These are phyloP conservation scores for Sparidentex hasta DNA, from an alignment of 2,797 vertebrate genomes.

Conservation along the genomic window DNA sequence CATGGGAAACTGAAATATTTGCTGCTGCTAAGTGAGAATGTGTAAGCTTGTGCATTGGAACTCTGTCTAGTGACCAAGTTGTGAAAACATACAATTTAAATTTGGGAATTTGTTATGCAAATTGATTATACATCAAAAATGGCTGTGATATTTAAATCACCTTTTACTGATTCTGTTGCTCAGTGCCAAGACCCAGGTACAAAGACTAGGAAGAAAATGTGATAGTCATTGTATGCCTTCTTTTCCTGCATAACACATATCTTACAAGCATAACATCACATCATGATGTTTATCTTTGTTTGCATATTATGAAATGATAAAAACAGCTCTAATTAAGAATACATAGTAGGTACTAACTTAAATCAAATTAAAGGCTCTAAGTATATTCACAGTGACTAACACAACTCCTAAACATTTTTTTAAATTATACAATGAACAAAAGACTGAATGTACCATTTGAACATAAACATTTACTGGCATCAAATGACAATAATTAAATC, in stretches of 20 bases:
- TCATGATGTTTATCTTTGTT: not conserved
- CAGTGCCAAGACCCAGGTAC: not conserved
- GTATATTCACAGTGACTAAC: conserved; percentile 1
- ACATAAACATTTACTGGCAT: not conserved
- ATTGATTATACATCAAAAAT: not conserved
- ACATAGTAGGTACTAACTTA: not conserved
- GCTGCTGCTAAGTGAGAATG: not conserved
- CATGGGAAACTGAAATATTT: not conserved
- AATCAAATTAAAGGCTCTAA: too few relatives aligned
- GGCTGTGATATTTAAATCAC: not conserved
- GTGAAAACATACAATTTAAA: not conserved
- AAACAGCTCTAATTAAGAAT: not conserved
- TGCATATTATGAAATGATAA: not conserved
- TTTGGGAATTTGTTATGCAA: not conserved
- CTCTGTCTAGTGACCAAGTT: too few relatives aligned
- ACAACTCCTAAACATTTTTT: not conserved
- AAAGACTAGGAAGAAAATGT: not conserved
- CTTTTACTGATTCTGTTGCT: not conserved
- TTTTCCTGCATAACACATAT: not conserved
- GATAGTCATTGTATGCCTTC: not conserved
- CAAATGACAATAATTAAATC: not conserved
- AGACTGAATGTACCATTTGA: not conserved
- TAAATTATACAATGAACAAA: not conserved
- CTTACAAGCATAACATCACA: not conserved
- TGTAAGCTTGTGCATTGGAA: not conserved